Evolutionary conservation across 2,888 invertebrate genomes (phyloP), one percentile per base, ranked within the genome.

Genomic region (Leptinotarsa tumamoca): DNA sequence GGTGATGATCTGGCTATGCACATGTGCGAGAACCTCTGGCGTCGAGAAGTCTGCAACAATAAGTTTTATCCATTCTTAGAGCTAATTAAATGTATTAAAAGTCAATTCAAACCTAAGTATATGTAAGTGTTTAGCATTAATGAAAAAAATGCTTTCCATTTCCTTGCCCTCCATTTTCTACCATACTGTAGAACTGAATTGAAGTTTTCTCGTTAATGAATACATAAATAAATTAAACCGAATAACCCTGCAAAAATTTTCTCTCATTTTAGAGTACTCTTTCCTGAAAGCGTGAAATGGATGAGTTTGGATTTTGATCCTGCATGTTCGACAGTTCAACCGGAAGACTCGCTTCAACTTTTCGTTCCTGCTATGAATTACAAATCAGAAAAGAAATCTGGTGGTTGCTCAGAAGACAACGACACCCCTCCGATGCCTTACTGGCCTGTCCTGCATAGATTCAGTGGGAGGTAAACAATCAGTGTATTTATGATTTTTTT

Each of bases 241-340:
- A 43, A 10, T 43, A 43, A 43, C 43, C 10, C 43, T 43, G 43
- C 43, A 43, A 43, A 43, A 13, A 2, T 10, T 43, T 54, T 54
- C 18, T 54, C 13, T 18, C 4, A 74, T 80, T 82, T 17, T 71
- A 95, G 95, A 87, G 97, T 98, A 13, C 91, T 94, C 58, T 98
- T 99, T 89, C 97, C 98, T 0, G 90, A 94, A 3, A 92, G 92
- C 80, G 96, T 99, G 0, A 94, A 95, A 80, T 98, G 98, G 96
- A 91, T 99, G 85, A 95, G 95, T 17, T 89, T 99, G 5, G 98
- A 98, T 89, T 98, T 99, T 89, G 98, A 98, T 86, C 92, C 95
- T 0, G 93, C 95, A 77, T 98, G 97, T 87, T 94, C 96, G 71
- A 98, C 98, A 0, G 95, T 95, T 1, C 98, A 98, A 89, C 93